Evolutionary conservation across 2,888 invertebrate species (phyloP), one percentile per base, ranked within the genome.

Genomic region (Pachymerium ferrugineum): DNA sequence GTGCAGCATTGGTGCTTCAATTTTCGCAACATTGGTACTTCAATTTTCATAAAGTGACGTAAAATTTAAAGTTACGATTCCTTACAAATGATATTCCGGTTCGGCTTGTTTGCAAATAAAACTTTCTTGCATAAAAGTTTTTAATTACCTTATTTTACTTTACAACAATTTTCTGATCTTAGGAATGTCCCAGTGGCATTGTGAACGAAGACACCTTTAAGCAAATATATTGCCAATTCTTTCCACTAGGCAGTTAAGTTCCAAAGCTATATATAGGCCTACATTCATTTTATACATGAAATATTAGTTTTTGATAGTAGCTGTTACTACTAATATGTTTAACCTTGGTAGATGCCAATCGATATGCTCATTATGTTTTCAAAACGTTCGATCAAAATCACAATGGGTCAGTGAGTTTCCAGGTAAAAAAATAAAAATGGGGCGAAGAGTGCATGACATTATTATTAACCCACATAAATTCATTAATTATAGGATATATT

Each of bases 331-430:
- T n/a, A 14, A n/a, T 16, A 14, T 70, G 19, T 54, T 30, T 71
- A 14, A 0, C 22, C 14, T 31, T 19, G 87, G 76, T 88, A 97
- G 97, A 97, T 87, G 93, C 97, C 78, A 93, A 92, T 81, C 88
- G 93, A 81, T 97, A 97, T 86, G 97, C 97, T 82, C 97, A 97
- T 86, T 95, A 94, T 87, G 97, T 97, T 86, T 97, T 97, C 89
- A 95, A 95, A 86, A 96, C 97, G 77, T 97, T 97, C 84, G 97
- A 97, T 84, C 94, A 95, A 79, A 96, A 97, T 86, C 92, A 93
- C 87, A 95, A 92, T 83, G 97, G 97, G 77, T 92, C 94, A 80
- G 94, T 97, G 86, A 97, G 93, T 85, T 97, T 97, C 87, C 91
- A 96, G 89, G 97, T 97, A 86, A 91, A 89, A 88, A 10, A 31